Base-by-base conservation (phyloP, 2,797 vertebrate species). In the Gadopsis bispinosus region DNA sequence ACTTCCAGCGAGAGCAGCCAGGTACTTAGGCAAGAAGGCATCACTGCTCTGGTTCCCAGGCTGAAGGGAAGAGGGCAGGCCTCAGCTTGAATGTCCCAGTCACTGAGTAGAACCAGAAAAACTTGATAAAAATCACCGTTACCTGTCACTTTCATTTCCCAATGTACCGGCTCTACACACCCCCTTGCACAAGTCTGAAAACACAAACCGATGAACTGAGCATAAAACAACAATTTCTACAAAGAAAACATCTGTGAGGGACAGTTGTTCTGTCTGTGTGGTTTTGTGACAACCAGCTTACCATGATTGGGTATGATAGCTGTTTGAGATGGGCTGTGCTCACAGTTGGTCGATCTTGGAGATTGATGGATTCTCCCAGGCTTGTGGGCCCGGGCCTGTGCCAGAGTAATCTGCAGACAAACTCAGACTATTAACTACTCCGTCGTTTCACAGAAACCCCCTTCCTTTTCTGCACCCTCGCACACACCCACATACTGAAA, bases 11-110 rank as follows among this genome's bases (percentile, higher is more conserved):
- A 91, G 82, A 92, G 91, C 84, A 87, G 89, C 81, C 84, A 93
- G 88, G 85, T 90, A 87, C 91, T 92, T 88, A 90, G 70, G 88
- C 83, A 87, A 89, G 82, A 75, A 77, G 77, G 83, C 89, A 87
- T 85, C 81, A 26, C 66, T 80, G 81, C 83, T 85, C 83, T 60
- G 86, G 94, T 96, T 95, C 95, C 94, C 95, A 96, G 91, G 93
- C 92, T 89, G 79, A 69, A 82, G 85, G 74, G 83, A 79, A 77
- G 82, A 80, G 76, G 92, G 81, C 95, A 95, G 91, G 95, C 90
- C 88, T 83, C 76, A 73, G 90, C 95, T 94, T 95, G 95, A 95
- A 78, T 88, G 63, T 68, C 47, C 41, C 64, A 82, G 81, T 88
- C 88, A 83, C 53, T 61, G 83, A 22, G 69, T 5, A 86, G 77